A percentile compares a stretch with the other conserved stretches of the same genome.
Evolutionary conservation across 2,888 invertebrate genomes (phyloP).

Genomic region (Pomacea canaliculata): DNA sequence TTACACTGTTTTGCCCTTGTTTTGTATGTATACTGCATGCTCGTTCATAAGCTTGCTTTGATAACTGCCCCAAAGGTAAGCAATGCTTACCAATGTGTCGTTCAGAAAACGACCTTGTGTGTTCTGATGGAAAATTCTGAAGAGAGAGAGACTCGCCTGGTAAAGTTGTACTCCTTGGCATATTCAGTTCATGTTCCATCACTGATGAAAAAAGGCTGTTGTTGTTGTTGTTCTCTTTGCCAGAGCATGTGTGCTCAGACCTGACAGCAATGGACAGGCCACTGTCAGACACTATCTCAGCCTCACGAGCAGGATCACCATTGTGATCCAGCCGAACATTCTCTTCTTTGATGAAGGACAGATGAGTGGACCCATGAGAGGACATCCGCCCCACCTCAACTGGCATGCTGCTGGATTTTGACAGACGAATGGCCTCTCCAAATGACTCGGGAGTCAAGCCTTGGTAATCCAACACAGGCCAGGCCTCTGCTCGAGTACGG

Average conservation of each 20-base stretch:
- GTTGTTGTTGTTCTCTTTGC: neutral
- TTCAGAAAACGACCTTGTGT: constrained; percentile 32
- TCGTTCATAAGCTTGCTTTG: neutral
- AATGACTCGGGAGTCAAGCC: constrained; percentile 31
- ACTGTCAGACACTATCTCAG: neutral
- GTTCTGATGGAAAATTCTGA: constrained; percentile 40
- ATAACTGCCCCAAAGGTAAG: neutral
- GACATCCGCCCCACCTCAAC: constrained; percentile 18
- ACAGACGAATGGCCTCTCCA: constrained; percentile 26
- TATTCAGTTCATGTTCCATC: neutral
- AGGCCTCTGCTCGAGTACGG: constrained; percentile 76
- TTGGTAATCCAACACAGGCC: constrained; percentile 56
- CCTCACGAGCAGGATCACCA: constrained; percentile 11
- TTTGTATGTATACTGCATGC: constrained; percentile 13
- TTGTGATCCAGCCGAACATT: constrained; percentile 18
- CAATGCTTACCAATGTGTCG: constrained; percentile 10
- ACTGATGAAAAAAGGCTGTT: neutral
- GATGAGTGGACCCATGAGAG: constrained; percentile 25
- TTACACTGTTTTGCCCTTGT: constrained; percentile 15
- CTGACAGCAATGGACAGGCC: neutral
- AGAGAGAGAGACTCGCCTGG: constrained; percentile 39
- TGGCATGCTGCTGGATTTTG: constrained; percentile 22
- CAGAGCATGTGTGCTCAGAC: neutral
- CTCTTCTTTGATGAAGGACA: constrained; percentile 57
- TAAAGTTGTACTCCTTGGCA: constrained; percentile 45